Conservation (phyloP, 2,113 vertebrate genomes). For the Pedetes capensis region DNA sequence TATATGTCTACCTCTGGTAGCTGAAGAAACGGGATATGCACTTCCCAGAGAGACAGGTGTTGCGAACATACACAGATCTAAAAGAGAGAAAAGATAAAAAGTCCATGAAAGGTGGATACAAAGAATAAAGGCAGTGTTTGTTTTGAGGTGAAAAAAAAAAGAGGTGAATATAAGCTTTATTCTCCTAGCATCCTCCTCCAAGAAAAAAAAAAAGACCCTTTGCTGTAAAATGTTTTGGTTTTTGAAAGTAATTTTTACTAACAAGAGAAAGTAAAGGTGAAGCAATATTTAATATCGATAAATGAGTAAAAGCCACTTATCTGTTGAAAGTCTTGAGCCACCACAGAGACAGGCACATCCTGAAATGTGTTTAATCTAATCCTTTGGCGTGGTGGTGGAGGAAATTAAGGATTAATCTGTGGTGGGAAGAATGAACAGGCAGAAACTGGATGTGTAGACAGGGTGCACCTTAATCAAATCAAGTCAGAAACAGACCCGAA, state of each 20-base stretch:
- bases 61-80: constrained; percentile 45
- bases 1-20: constrained; percentile 62
- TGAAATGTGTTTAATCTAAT: constrained; percentile 33
- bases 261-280: constrained; percentile 1
- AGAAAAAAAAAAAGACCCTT: background rate
- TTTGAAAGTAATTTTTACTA: constrained; percentile 27
- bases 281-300: background rate
- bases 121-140: constrained; percentile 33
- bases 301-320: background rate
- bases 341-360: background rate
- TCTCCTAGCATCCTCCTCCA: background rate
- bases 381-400: constrained; percentile 7
- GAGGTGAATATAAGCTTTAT: background rate
- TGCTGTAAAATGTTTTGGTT: background rate
- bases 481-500: constrained; percentile 50
- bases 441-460: background rate
- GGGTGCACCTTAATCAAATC: constrained; percentile 61
- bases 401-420: constrained; percentile 60
- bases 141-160: constrained; percentile 7
- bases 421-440: constrained; percentile 36
- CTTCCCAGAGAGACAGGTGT: constrained; percentile 69
- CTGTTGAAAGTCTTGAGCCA: background rate
- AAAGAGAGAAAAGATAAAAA: constrained; percentile 40
- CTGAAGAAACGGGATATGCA: constrained; percentile 50
- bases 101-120: constrained; percentile 32